Conservation (phyloP, 30 jellyfish, hydroid and myxozoan genomes). For the Hydractinia symbiolongicarpus region DNA sequence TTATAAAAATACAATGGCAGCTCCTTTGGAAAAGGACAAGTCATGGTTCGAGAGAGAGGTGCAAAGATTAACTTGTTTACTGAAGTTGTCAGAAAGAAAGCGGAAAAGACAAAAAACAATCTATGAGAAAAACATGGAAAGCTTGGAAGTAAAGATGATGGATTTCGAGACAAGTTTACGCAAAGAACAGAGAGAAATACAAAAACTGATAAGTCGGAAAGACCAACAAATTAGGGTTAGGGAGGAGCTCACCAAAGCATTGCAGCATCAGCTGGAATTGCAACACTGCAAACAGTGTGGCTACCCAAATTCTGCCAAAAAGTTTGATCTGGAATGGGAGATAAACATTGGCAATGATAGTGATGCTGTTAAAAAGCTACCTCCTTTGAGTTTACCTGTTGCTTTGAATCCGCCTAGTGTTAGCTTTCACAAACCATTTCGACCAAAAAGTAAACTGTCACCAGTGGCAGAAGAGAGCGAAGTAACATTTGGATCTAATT, state of each 20-base stretch:
- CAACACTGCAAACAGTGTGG: constrained; percentile 15
- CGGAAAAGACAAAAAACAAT: constrained; percentile 2
- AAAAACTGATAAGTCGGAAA: neutral
- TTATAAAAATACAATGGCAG: too few relatives aligned
- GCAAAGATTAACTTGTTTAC: neutral
- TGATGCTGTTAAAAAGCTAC: constrained; percentile 1
- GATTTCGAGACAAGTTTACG: constrained; percentile 16
- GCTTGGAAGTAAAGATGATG: neutral
- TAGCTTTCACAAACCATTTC: neutral
- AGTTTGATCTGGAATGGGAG: constrained; percentile 17
- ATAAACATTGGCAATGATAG: neutral
- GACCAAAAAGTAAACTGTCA: constrained; percentile 23
- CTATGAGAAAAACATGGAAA: constrained; percentile 27
- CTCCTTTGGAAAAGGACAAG: too few relatives aligned
- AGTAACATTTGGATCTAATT: neutral
- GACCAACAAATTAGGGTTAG: neutral
- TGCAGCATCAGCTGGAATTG: neutral
- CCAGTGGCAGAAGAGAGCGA: constrained; percentile 29
- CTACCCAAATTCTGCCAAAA: neutral
- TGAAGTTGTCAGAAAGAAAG: neutral
- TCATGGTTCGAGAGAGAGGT: constrained; percentile 5
- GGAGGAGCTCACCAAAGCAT: constrained; percentile 12
- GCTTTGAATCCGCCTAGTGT: neutral
- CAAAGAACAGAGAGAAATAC: constrained; percentile 20
- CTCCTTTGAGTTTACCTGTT: constrained; percentile 11